These are phyloP conservation scores for Gallinago nigripennis DNA, from an alignment of 2,797 vertebrate genomes.

Conservation along the genomic window DNA sequence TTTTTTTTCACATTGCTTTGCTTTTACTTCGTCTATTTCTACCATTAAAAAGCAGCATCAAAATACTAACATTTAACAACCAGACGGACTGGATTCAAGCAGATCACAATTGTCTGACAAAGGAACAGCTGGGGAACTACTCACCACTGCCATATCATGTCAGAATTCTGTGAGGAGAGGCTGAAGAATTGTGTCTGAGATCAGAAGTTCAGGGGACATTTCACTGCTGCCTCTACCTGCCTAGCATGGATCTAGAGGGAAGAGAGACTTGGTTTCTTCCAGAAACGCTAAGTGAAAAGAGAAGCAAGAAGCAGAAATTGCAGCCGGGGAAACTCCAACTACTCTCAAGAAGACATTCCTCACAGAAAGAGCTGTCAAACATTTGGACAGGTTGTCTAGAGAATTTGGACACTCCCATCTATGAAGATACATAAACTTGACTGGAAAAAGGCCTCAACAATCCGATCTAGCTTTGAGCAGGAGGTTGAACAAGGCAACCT, in stretches of 20 bases:
- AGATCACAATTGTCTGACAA: background rate
- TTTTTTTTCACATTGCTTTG: background rate
- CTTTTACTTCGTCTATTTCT: background rate
- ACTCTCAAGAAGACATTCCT: background rate
- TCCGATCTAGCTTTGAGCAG: background rate
- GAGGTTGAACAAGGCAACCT: background rate
- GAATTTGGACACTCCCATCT: background rate
- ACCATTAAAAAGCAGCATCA: background rate
- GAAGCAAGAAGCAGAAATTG: background rate
- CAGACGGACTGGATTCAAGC: background rate
- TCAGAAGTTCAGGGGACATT: background rate
- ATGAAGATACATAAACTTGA: background rate
- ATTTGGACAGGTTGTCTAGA: background rate
- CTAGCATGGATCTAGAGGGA: background rate
- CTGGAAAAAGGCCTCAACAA: background rate
- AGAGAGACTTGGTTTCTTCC: background rate
- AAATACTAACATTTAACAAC: background rate
- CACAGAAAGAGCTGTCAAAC: background rate
- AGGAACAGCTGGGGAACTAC: background rate
- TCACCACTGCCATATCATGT: background rate
- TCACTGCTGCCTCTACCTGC: background rate
- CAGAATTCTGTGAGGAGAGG: background rate
- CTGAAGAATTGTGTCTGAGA: background rate
- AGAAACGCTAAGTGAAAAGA: background rate
- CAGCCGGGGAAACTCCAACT: background rate